Evolutionary conservation across 2,888 invertebrate species (phyloP).

Genomic region (Zhuqinia jingwanae): DNA sequence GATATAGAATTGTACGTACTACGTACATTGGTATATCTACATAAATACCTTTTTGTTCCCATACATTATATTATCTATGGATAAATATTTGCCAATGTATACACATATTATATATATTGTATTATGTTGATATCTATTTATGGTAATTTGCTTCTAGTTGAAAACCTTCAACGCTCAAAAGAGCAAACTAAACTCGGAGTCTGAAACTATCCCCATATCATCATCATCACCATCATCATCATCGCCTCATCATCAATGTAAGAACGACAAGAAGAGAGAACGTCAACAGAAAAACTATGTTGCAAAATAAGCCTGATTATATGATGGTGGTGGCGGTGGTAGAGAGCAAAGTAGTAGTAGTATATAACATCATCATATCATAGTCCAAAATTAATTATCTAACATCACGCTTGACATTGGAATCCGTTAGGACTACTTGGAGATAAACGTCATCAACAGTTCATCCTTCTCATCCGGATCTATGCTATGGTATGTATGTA

Average conservation of each 20-base stretch:
- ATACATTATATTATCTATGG: too few relatives aligned
- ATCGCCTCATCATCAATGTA: background rate
- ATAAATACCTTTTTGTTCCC: too few relatives aligned
- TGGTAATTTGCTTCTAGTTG: too few relatives aligned
- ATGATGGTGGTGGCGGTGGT: background rate
- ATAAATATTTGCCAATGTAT: too few relatives aligned
- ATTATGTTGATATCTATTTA: too few relatives aligned
- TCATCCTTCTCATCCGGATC: conserved; percentile 64
- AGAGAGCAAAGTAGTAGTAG: background rate
- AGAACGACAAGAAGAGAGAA: background rate
- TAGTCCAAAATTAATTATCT: conserved; percentile 67
- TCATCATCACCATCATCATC: background rate
- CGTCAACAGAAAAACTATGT: background rate
- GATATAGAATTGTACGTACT: conserved; percentile 1
- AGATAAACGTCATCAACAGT: conserved; percentile 69
- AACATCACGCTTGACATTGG: conserved; percentile 61
- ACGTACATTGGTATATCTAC: background rate
- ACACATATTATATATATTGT: too few relatives aligned
- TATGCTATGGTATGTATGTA: too few relatives aligned
- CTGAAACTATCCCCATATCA: too few relatives aligned
- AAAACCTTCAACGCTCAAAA: background rate
- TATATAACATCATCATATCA: conserved; percentile 10
- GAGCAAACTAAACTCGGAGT: too few relatives aligned
- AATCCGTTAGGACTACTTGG: conserved; percentile 53
- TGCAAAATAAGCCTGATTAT: too few relatives aligned